phyloP scores from a whole-genome alignment of 2,113 vertebrate species.

The human (Homo sapiens) region GRCh38 chr11:9140001-9140500 shows the following conservation, averaged over 20 bases:
- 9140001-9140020: neutral
- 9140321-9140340: neutral
- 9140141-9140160: neutral
- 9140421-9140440: neutral
- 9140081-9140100: neutral
- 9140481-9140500: neutral
- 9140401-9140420: neutral
- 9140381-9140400: conserved; percentile 11
- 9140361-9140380: neutral
- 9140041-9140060: neutral
- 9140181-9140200: neutral
- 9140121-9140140: neutral
- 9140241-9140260: neutral
- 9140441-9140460: neutral
- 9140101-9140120: neutral
- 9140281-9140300: neutral
- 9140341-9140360: neutral
- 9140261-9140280: neutral
- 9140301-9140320: neutral
- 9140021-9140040: neutral
- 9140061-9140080: neutral
- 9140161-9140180: neutral
- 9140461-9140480: neutral
- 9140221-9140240: neutral
- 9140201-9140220: neutral